Base-by-base conservation (phyloP, 2,888 invertebrate genomes). In the Tupiocoris notatus region DNA sequence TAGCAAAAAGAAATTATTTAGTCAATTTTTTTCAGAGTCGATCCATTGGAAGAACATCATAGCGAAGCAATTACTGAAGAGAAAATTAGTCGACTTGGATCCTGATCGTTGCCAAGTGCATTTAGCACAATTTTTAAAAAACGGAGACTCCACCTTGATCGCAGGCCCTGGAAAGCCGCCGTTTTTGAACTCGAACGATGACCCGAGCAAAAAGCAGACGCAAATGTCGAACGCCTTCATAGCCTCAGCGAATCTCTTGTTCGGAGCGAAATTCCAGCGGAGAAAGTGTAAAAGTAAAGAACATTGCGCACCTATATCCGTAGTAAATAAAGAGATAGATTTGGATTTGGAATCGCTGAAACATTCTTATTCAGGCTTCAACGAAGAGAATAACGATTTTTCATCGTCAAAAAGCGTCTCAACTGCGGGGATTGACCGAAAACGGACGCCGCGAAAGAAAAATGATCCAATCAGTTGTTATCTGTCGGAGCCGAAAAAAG, bases 151-250 rank as follows among this genome's bases (percentile, higher is more conserved):
- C 16, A 70, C 57, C 18, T 20, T 18, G 2, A 6, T 23, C 3
- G 20, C 12, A 2, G 59, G 25, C 22, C 17, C 17, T 16, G 16
- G 12, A 20, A 21, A 17, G 12, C 18, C 63, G 21, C 24, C n/a
- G 1, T 56, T 58, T 22, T 70, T 24, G 25, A 17, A 24, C 22
- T 21, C n/a, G 25, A 59, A 70, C 18, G 70, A 70, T 59, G 59
- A 70, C 25, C 70, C 70, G 25, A 70, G 70, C 18, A 22, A 59
- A n/a, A 70, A 70, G 54, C 70, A 70, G 24, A 23, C 25, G 22
- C 70, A 70, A 25, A 70, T 70, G 70, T 58, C 70, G 16, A 70
- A 70, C 70, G 22, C 70, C 2, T 70, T 70, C 70, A 70, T 70
- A n/a, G 58, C 70, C 2, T 58, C 70, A 1, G 57, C 59, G 2